phyloP scores from a whole-genome alignment of 2,113 vertebrate species.

The Procavia capensis region DNA sequence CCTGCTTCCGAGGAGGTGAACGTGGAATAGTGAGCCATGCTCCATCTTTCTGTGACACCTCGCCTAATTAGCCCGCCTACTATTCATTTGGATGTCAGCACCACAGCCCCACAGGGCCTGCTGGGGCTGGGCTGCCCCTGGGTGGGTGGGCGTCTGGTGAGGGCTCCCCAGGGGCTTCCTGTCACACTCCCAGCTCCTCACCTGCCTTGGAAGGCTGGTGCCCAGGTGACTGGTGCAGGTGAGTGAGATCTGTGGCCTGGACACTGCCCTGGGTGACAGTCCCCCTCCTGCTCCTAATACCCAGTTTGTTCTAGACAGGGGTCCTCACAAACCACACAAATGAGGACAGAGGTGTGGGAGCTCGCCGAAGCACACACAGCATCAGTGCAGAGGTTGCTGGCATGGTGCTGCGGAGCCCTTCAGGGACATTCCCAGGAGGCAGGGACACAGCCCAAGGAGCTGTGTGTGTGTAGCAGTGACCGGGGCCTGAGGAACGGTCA shows the following conservation, averaged over 20 bases:
- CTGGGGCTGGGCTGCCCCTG: background rate
- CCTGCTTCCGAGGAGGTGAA: slow-evolving; percentile 10
- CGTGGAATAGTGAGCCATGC: background rate
- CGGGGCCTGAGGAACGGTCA: background rate
- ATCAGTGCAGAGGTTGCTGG: too few relatives aligned
- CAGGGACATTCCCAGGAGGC: background rate
- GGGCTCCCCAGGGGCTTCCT: background rate
- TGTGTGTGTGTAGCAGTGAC: fast-evolving
- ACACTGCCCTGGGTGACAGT: background rate
- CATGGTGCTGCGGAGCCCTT: too few relatives aligned
- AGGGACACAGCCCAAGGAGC: too few relatives aligned
- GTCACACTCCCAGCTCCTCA: background rate
- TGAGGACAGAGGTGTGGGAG: background rate
- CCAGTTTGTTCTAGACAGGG: background rate
- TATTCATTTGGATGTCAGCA: slow-evolving; percentile 77
- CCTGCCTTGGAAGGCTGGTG: background rate
- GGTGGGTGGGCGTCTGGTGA: fast-evolving
- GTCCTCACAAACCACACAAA: background rate
- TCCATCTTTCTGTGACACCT: slow-evolving; percentile 23
- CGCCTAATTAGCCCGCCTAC: slow-evolving; percentile 56
- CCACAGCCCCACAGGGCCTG: background rate
- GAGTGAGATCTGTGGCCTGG: background rate
- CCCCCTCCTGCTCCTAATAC: background rate
- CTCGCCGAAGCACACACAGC: too few relatives aligned
- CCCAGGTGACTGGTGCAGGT: fast-evolving